Evolutionary conservation across 1,140 invertebrate species (phyloP), one percentile per base, ranked within the genome.

Genomic region (Bombyx mandarina): DNA sequence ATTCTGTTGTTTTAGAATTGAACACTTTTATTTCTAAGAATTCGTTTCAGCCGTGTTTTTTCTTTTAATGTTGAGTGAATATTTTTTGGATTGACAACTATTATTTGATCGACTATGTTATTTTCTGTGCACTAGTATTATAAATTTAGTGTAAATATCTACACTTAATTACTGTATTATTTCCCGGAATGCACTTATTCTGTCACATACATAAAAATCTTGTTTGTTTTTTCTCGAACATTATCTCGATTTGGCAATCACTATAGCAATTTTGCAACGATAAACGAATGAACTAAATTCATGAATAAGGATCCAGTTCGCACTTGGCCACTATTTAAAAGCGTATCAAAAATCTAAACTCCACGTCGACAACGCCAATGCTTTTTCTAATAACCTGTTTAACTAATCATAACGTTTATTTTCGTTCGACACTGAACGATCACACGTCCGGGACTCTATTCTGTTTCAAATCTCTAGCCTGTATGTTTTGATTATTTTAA

Each of bases 371-470:
- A 70, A 67, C 71, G 55, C 65, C 69, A 67, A 77, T 81, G 79
- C 80, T 35, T 82, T 77, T 80, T 70, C 74, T 80, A 85, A 85
- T 85, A 82, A 85, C 71, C 74, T 75, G 78, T 81, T 76, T 74
- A 80, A 79, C 77, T 80, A 85, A 81, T 84, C 73, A 82, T 82
- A 80, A 77, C 69, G 78, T 85, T 85, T 85, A 85, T 82, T 85
- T 82, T 82, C 63, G 70, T 80, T 85, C 66, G 60, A 72, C 69
- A 73, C 76, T 73, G 73, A 79, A 75, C 76, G 74, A 84, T 84
- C 81, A 82, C 81, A 81, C 73, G 76, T 77, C 75, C 73, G 73
- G 74, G 69, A 77, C 75, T 75, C 76, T 76, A 82, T 80, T 82
- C 79, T 85, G 79, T 82, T 82, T 85, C 79, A 75, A 81, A 85